Base-by-base conservation (phyloP, 2,113 vertebrate genomes). In the Paramormyrops kingsleyae region DNA sequence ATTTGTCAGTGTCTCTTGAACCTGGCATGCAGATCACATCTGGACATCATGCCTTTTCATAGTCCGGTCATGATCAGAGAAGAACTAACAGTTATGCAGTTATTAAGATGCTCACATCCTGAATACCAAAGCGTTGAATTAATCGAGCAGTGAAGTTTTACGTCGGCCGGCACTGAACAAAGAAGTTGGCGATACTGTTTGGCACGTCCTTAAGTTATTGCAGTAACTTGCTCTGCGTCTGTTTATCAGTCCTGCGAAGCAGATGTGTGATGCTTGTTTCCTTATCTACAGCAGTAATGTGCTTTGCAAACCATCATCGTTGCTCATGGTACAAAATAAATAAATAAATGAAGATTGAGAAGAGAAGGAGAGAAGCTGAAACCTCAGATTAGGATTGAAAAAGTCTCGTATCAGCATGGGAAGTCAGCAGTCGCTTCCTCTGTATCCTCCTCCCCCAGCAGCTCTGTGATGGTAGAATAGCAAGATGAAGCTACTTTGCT, bases 401-500 rank as follows among this genome's bases (percentile, higher is more conserved):
- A 3, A 3, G 59, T 24, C 19, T 27, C 17, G 62, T 27, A 27
- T 66, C 62, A 27, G n/a, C 62, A 10, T 1, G n/a, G 83, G 44
- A 21, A 42, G 52, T 31, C 39, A 46, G 27, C 3, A 35, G 24
- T 13, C 5, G 1, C 10, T 5, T 39, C 15, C 35, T 39, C 70
- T 6, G 4, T 83, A 3, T 13, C 8, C 4, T 56, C 12, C 24
- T 44, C 27, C 46, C 10, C 52, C 80, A 59, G 42, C 6, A 46
- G 42, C 50, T 4, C 21, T 66, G 83, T 13, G n/a, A 87, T 74
- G 27, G 49, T 88, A 86, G 83, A 90, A 77, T 89, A 89, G 90
- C 87, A 87, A 53, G 90, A 91, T 88, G 87, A 70, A 89, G 77
- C 88, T 89, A 87, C 46, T 84, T 74, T 88, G 83, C 59, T 86